Conservation (phyloP, 2,888 invertebrate species). For the Epinotia nisella region DNA sequence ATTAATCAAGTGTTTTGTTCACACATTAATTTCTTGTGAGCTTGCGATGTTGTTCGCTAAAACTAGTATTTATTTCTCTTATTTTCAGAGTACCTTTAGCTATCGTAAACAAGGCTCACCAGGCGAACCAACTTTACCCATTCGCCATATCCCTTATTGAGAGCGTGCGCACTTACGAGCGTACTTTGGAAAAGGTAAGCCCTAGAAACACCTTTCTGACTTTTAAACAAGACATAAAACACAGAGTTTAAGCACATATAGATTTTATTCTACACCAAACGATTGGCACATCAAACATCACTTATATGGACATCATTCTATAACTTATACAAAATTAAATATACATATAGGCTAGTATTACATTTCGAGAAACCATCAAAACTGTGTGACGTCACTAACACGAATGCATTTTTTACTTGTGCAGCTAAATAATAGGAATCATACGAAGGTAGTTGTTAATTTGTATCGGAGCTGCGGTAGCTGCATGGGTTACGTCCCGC, state of each 20-base stretch:
- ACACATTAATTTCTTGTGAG: no score
- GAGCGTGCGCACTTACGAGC: slow-evolving; percentile 98
- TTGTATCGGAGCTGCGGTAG: slow-evolving; percentile 28
- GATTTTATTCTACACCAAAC: slow-evolving; percentile 46
- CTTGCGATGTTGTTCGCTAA: no score
- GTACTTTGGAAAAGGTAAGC: slow-evolving; percentile 97
- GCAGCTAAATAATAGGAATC: slow-evolving; percentile 86
- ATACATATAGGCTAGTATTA: slow-evolving; percentile 28
- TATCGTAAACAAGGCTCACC: slow-evolving; percentile 99
- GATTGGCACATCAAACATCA: slow-evolving; percentile 37
- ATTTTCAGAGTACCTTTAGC: slow-evolving; percentile 94
- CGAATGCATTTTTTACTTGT: slow-evolving; percentile 78
- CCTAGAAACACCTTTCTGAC: neutral
- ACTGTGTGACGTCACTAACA: slow-evolving; percentile 71
- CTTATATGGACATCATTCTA: slow-evolving; percentile 15
- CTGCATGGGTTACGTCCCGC: slow-evolving; percentile 31
- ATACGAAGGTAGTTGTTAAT: slow-evolving; percentile 81
- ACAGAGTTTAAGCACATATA: slow-evolving; percentile 62
- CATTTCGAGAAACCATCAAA: slow-evolving; percentile 42
- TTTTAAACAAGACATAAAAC: slow-evolving; percentile 49
- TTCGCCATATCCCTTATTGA: slow-evolving; percentile 99
- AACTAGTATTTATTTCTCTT: neutral
- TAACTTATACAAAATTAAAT: slow-evolving; percentile 11
- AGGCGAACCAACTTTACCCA: slow-evolving; percentile 99
- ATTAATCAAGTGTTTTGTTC: no score